phyloP scores from a whole-genome alignment of 1,140 invertebrate species.

The Diachasmimorpha longicaudata region DNA sequence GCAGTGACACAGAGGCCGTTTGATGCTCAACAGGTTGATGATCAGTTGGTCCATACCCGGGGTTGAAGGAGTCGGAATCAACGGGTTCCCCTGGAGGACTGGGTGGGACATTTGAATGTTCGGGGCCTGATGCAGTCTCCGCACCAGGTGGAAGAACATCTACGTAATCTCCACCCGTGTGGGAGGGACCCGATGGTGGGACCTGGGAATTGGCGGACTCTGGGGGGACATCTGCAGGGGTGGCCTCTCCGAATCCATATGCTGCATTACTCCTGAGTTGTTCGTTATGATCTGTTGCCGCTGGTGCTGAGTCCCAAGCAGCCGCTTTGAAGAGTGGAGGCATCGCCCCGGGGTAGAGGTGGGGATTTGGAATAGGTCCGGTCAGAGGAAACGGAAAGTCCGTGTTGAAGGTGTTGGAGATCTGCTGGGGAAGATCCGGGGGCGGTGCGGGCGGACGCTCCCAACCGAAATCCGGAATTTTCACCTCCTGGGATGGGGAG shows the following conservation, averaged over 20 bases:
- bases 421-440: neutral
- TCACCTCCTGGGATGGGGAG: slow-evolving; percentile 34
- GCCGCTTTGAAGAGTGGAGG: slow-evolving; percentile 45
- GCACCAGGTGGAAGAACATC: slow-evolving; percentile 26
- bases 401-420: neutral
- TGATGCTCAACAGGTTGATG: neutral
- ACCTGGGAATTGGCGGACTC: neutral
- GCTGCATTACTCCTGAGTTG: neutral
- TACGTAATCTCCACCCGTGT: neutral
- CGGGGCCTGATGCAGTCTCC: slow-evolving; percentile 17
- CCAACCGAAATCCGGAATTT: slow-evolving; percentile 32
- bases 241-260: neutral
- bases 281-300: neutral
- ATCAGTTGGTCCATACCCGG: neutral
- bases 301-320: slow-evolving; percentile 31
- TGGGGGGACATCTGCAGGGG: neutral
- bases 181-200: neutral
- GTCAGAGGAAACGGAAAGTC: slow-evolving; percentile 19
- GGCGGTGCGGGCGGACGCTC: neutral
- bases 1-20: neutral
- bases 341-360: slow-evolving; percentile 39
- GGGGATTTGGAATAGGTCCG: slow-evolving; percentile 30
- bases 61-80: neutral
- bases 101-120: neutral
- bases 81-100: neutral